Base-by-base conservation (phyloP, 2,113 vertebrate species). In the Nesospiza acunhae region DNA sequence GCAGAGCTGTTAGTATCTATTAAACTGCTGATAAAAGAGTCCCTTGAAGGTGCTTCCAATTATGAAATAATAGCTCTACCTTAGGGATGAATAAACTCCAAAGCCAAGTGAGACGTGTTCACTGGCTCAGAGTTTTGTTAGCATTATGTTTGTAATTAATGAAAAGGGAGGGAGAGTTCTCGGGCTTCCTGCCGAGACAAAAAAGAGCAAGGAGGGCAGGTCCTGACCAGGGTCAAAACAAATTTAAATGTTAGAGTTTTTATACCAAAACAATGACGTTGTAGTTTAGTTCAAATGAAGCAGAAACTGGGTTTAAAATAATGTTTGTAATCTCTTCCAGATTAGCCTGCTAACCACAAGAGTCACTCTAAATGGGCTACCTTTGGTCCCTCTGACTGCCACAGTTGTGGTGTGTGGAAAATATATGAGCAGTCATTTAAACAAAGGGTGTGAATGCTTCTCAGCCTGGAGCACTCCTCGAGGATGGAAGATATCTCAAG, bases 41-140 rank as follows among this genome's bases (percentile, higher is more conserved):
- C 85, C 91, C 79, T 96, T 69, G 94, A 95, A 92, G 86, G 66
- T 88, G 68, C 69, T 95, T 87, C 84, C 66, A 89, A 63, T 96
- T 90, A 89, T 5, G 35, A 84, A 86, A 70, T 86, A 84, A 80
- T 75, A 78, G 86, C 85, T 91, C 30, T 79, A 88, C 89, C 90
- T 90, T 64, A 80, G 81, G 88, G 94, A 90, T 80, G 91, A 97
- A 89, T 96, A 78, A 93, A 92, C 81, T 75, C 86, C 75, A 92
- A 96, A 94, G 86, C 23, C 75, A 89, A 96, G 80, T 35, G 35
- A 81, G 88, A 81, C 30, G 59, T 78, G 58, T 55, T 89, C 50
- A 10, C 62, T 79, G 70, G 42, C 93, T 89, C 50, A 41, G 62
- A 46, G 89, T 74, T 93, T 72, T 88, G 59, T 84, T 89, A 78